Evolutionary conservation across 2,113 vertebrate genomes (phyloP), one percentile per base, ranked within the genome.

Genomic region (Ploceus nigricollis): DNA sequence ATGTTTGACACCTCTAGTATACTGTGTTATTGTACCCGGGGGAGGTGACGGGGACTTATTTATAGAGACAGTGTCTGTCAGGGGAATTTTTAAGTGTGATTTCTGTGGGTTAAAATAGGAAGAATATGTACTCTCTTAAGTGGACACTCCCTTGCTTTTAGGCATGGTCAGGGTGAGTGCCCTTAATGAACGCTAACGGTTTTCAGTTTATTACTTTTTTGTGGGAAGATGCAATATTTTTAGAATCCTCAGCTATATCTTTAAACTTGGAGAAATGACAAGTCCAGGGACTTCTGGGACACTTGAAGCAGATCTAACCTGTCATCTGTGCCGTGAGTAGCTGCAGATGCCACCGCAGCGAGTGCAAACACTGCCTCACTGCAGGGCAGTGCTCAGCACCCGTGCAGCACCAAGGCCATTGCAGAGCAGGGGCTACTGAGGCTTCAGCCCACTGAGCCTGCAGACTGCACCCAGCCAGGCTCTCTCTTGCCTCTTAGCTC

Each of bases 1-100:
- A 96, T 95, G 96, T 97, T 96, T 96, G 94, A 96, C 96, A 96
- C 95, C 94, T 96, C 96, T 95, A 91, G 94, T 95, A 92, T 97
- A 96, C 92, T 96, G 96, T 95, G 95, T 96, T 96, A 96, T 95
- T 96, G 93, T 96, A 96, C 94, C 94, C 90, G 95, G 93, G 85
- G 96, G 95, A 97, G 94, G 95, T 96, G 96, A 95, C 6, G 15
- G 92, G 71, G 90, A 95, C 85, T 96, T 97, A 97, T 97, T 96
- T 97, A 96, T 95, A 96, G 96, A 97, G 96, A 90, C 94, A 94
- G 94, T 97, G 96, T 96, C 96, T 97, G 95, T 95, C 96, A 97
- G 82, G 85, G 94, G 93, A 96, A 96, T 91, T 95, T 93, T 33
- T 70, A 96, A 95, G 92, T 90, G 87, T 0, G 18, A 96, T 96